A percentile compares a stretch with the other conserved stretches of the same genome.
Conservation (phyloP, 2,888 invertebrate genomes). For the Acleris cristana region DNA sequence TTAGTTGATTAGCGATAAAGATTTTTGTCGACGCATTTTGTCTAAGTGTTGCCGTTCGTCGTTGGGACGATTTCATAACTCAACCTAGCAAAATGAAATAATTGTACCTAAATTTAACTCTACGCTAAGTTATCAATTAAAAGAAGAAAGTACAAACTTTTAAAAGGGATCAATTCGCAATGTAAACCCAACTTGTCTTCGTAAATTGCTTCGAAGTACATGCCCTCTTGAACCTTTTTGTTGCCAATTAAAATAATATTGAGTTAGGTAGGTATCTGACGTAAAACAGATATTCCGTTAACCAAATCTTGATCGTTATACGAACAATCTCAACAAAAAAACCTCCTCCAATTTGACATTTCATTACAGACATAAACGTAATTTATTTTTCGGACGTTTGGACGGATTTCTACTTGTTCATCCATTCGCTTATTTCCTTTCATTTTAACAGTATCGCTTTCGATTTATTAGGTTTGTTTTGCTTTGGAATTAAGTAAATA, state of each 20-base stretch:
- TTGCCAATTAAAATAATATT: not conserved
- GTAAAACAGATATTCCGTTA: constrained; percentile 17
- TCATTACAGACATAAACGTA: constrained; percentile 28
- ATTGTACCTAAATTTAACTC: no score
- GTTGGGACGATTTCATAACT: no score
- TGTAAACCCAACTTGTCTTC: not conserved
- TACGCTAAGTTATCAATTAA: no score
- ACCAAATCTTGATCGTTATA: constrained; percentile 11
- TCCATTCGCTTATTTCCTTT: constrained; percentile 49
- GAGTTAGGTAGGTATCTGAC: constrained; percentile 4
- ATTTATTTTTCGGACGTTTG: constrained; percentile 27
- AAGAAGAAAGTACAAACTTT: no score
- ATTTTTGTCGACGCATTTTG: no score
- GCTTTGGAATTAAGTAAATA: constrained; percentile 49
- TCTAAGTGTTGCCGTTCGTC: no score
- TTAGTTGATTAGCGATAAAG: no score
- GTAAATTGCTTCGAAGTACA: constrained; percentile 3
- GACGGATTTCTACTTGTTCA: constrained; percentile 36
- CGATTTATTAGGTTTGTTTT: constrained; percentile 46
- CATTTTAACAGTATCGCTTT: constrained; percentile 60
- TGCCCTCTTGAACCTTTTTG: not conserved
- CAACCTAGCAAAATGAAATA: no score
- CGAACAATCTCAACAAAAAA: constrained; percentile 5
- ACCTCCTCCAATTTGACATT: constrained; percentile 19
- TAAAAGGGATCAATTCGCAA: no score